Percentiles rank a stretch among this genome's conserved stretches.
Conservation (phyloP, 1,140 invertebrate species). For the Acromyrmex charruanus region DNA sequence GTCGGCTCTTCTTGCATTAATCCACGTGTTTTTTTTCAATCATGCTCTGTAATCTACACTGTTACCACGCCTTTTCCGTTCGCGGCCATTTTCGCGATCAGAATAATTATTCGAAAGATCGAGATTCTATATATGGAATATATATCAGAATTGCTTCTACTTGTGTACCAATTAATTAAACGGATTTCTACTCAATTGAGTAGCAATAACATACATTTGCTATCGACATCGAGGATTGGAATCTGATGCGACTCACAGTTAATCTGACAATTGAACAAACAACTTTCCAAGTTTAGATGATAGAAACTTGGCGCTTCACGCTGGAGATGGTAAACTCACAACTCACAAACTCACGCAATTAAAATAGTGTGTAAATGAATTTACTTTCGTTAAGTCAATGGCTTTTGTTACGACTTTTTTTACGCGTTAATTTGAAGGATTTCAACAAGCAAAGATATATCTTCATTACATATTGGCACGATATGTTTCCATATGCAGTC, state of each 20-base stretch:
- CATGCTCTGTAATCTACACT: not conserved
- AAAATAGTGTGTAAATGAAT: slow-evolving; percentile 27
- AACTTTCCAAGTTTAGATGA: slow-evolving; percentile 41
- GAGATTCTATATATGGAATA: too few relatives aligned
- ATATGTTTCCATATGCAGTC: not conserved
- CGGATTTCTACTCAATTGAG: slow-evolving; percentile 27
- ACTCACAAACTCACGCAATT: slow-evolving; percentile 50
- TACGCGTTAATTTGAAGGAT: not conserved
- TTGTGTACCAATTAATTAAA: slow-evolving; percentile 19
- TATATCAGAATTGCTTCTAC: not conserved
- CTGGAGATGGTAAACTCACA: slow-evolving; percentile 25
- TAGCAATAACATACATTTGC: not conserved
- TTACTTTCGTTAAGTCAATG: slow-evolving; percentile 57
- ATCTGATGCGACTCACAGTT: not conserved
- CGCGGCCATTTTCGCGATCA: not conserved
- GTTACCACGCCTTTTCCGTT: slow-evolving; percentile 55
- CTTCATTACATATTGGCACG: not conserved
- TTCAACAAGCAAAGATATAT: not conserved
- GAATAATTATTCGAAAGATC: slow-evolving; percentile 32
- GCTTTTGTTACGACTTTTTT: slow-evolving; percentile 21
- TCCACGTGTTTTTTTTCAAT: slow-evolving; percentile 28
- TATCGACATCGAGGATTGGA: not conserved
- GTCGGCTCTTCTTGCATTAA: not conserved
- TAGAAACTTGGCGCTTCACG: slow-evolving; percentile 43
- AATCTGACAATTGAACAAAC: slow-evolving; percentile 14